Conservation (phyloP, 2,113 vertebrate genomes). For the Apus apus region DNA sequence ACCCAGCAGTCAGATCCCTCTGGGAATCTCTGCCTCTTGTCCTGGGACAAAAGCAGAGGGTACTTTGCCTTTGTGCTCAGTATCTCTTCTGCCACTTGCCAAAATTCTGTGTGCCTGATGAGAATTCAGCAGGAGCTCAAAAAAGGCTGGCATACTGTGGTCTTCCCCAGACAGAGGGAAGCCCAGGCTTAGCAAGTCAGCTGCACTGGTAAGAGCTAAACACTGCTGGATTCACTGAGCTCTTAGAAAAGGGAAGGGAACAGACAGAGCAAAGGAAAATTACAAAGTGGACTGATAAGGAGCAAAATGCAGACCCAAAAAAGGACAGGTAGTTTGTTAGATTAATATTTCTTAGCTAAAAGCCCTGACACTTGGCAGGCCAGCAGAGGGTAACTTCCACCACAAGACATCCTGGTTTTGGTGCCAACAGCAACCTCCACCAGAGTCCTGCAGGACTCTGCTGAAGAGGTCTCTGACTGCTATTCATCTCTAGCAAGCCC, state of each 20-base stretch:
- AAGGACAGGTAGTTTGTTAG: neutral
- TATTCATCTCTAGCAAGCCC: neutral
- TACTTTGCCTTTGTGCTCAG: neutral
- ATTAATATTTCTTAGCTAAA: neutral
- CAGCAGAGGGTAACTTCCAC: neutral
- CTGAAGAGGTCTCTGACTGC: neutral
- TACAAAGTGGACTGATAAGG: neutral
- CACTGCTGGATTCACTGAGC: neutral
- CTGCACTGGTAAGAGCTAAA: neutral
- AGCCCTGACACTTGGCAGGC: neutral
- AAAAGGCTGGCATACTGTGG: neutral
- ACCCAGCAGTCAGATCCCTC: neutral
- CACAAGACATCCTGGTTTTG: neutral
- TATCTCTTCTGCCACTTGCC: neutral
- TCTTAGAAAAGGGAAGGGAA: neutral
- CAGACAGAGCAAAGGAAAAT: slow-evolving; percentile 1
- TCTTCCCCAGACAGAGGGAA: neutral
- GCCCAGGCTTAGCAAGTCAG: neutral
- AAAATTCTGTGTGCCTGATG: accelerated
- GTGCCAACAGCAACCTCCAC: neutral
- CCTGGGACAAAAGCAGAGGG: too few relatives aligned
- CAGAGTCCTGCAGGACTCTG: neutral
- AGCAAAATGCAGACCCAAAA: neutral
- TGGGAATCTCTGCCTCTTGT: neutral
- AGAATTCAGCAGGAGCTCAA: neutral